Base-by-base conservation (phyloP, 2,113 vertebrate species). In the Corythornis cristatus region DNA sequence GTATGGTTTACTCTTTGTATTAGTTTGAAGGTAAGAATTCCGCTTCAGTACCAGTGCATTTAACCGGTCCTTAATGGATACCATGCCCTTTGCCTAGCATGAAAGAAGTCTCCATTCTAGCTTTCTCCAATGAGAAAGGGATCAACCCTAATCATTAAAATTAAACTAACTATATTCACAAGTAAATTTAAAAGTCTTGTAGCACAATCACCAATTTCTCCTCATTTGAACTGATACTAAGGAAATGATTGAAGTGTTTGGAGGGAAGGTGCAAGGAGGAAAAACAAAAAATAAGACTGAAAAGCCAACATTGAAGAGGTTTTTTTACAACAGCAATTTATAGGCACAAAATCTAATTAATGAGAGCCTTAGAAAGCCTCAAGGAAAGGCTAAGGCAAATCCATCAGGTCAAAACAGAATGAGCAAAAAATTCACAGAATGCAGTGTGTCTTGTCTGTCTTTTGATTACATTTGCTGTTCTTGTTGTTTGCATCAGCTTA, bases 391-490 rank as follows among this genome's bases (percentile, higher is more conserved):
- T 77, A 83, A 90, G 61, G 86, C 92, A 88, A 85, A 95, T 73
- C n/a, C 46, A 88, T 68, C 77, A 67, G n/a, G 82, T 86, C 77
- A 82, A 57, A 95, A 53, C 2, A 93, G 88, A 92, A 93, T 40
- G 60, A 89, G 90, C 80, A 88, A 88, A 94, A 94, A 86, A 89
- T 67, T 82, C 66, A 86, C 16, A 93, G 90, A 95, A 92, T 93
- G 92, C 74, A 76, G 86, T 74, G 60, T 16, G 60, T 93, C 95
- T 87, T 54, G 90, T 96, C 81, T 94, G 91, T 19, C 54, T 92
- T 89, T 95, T 94, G 89, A 94, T 94, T 92, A 76, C 91, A 92
- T 76, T 92, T 95, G 92, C 89, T 94, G 46, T 64, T 95, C 77
- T 83, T 50, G 77, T 53, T 94, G 73, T 95, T 95, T 94, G 81